Evolutionary conservation across 1,140 invertebrate genomes (phyloP).

Genomic region (Theocolax elegans): DNA sequence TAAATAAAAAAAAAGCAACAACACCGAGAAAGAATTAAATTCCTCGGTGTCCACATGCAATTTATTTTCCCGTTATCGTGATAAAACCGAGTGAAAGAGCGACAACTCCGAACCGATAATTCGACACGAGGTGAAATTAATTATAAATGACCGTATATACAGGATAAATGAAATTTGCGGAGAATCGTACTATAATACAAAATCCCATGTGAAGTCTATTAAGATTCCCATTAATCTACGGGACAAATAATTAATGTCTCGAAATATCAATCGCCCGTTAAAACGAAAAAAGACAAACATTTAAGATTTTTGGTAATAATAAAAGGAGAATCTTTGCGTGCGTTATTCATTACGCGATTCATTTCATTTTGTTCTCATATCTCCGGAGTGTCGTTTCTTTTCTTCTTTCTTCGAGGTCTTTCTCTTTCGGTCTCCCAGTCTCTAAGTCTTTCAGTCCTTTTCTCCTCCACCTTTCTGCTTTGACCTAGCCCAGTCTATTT

Average conservation of each 20-base stretch:
- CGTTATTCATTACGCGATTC: background rate
- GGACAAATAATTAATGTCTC: background rate
- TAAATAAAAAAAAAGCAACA: background rate
- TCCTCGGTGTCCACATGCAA: background rate
- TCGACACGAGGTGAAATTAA: conserved; percentile 23
- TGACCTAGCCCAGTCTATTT: background rate
- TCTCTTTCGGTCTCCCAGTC: background rate
- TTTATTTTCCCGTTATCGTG: conserved; percentile 23
- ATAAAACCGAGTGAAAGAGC: background rate
- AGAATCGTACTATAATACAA: background rate
- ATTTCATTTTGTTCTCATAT: conserved; percentile 9
- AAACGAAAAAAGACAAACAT: too few species aligned
- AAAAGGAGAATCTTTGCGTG: too few species aligned
- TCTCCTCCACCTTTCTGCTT: background rate
- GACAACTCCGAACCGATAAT: conserved; percentile 13
- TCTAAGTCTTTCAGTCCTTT: background rate
- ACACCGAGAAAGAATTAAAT: background rate
- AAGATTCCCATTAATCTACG: conserved; percentile 19
- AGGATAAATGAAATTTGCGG: conserved; percentile 30
- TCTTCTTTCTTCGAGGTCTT: background rate
- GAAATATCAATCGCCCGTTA: too few species aligned
- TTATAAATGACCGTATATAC: conserved; percentile 28
- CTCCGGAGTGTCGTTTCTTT: background rate
- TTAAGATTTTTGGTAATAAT: too few species aligned
- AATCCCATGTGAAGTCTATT: background rate